phyloP scores from a whole-genome alignment of 2,888 invertebrate genomes.

The Eupithecia subfuscata region DNA sequence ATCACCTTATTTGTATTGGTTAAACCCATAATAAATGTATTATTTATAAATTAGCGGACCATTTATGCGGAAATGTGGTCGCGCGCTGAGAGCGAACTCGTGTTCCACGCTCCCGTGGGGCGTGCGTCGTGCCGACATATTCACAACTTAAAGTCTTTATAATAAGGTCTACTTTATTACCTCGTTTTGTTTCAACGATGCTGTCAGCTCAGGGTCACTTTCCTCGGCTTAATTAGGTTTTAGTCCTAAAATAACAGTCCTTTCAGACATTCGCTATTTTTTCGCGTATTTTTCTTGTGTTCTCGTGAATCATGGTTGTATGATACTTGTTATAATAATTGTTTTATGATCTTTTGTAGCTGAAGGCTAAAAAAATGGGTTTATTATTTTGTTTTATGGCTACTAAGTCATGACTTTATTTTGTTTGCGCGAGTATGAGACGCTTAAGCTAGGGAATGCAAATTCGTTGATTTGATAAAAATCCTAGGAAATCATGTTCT shows the following conservation, averaged over 20 bases:
- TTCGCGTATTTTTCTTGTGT: slow-evolving; percentile 40
- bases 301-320: not conserved
- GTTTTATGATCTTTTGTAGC: not conserved
- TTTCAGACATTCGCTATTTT: slow-evolving; percentile 42
- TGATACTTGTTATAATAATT: not conserved
- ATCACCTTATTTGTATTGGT: slow-evolving; percentile 29
- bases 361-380: not conserved
- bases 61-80: slow-evolving; percentile 48
- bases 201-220: slow-evolving; percentile 43
- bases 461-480: not conserved
- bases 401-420: not conserved
- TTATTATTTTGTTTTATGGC: not conserved
- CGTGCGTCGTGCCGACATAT: slow-evolving; percentile 35
- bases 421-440: not conserved
- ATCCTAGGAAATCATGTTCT: not conserved
- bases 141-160: slow-evolving; percentile 27
- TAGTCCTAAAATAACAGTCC: slow-evolving; percentile 60
- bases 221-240: slow-evolving; percentile 53
- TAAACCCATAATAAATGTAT: slow-evolving; percentile 38
- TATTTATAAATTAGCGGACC: slow-evolving; percentile 52
- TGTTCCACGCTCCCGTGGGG: slow-evolving; percentile 56
- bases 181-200: slow-evolving; percentile 9
- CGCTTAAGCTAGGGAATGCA: not conserved
- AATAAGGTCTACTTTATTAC: slow-evolving; percentile 31
- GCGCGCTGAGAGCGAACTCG: slow-evolving; percentile 58